Conservation (phyloP, 1,140 invertebrate species). For the Hylaeus anthracinus region DNA sequence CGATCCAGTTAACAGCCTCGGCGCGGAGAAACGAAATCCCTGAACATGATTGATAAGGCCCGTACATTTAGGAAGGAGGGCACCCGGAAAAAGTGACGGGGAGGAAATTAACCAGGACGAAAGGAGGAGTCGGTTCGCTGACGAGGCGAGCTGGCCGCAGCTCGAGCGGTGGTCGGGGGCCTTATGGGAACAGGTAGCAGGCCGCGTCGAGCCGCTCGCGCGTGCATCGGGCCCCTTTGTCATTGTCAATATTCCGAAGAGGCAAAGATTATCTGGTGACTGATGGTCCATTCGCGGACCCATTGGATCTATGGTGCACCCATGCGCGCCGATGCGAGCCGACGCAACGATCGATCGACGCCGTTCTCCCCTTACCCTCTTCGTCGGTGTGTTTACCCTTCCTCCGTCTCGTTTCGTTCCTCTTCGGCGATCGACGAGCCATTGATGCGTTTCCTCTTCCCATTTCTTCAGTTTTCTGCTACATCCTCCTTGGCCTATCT, state of each 20-base stretch:
- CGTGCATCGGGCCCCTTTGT: slow-evolving; percentile 65
- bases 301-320: slow-evolving; percentile 60
- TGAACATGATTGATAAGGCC: slow-evolving; percentile 54
- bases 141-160: slow-evolving; percentile 1
- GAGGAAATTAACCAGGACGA: slow-evolving; percentile 59
- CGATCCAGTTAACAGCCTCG: neutral
- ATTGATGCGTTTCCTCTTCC: slow-evolving; percentile 31
- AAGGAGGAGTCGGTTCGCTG: slow-evolving; percentile 36
- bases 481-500: slow-evolving; percentile 15
- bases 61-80: slow-evolving; percentile 40
- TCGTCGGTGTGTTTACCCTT: slow-evolving; percentile 12
- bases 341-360: slow-evolving; percentile 47
- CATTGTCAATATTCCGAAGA: slow-evolving; percentile 70
- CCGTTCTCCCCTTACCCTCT: neutral
- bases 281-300: slow-evolving; percentile 67
- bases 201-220: slow-evolving; percentile 33
- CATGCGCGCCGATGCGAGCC: slow-evolving; percentile 51
- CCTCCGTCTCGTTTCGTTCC: neutral
- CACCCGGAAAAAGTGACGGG: slow-evolving; percentile 54
- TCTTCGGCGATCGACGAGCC: neutral
- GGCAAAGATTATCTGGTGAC: slow-evolving; percentile 71
- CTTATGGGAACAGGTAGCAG: slow-evolving; percentile 62
- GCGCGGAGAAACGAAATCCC: neutral
- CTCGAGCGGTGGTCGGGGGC: neutral
- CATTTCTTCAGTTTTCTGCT: slow-evolving; percentile 33